Percentiles rank a stretch among this genome's conserved stretches.
phyloP scores from a whole-genome alignment of 2,113 vertebrate genomes.

The Pungitius pungitius region DNA sequence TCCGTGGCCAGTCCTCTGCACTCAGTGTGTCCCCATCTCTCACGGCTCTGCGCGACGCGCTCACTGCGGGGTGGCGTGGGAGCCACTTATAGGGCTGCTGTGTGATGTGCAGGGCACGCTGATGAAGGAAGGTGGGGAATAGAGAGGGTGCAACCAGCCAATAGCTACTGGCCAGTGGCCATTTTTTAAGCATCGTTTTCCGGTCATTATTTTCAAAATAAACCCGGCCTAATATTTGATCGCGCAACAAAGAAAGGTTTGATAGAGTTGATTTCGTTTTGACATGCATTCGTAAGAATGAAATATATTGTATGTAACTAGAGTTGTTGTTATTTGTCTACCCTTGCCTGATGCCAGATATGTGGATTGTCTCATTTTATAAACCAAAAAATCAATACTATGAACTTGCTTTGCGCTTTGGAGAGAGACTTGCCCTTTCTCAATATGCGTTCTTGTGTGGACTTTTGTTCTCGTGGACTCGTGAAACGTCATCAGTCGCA shows the following conservation, averaged over 20 bases:
- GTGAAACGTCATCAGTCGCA: no score
- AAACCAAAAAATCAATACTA: no score
- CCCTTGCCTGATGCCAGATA: not conserved
- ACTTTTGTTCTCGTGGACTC: no score
- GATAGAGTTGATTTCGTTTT: not conserved
- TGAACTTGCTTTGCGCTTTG: no score
- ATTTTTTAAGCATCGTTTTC: constrained; percentile 2
- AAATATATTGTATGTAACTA: not conserved
- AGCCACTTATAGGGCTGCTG: constrained; percentile 83
- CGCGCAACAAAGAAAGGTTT: not conserved
- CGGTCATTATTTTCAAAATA: constrained; percentile 49
- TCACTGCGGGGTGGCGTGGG: constrained; percentile 85
- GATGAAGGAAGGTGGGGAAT: constrained; percentile 87
- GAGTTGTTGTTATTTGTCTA: no score
- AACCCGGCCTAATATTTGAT: not conserved
- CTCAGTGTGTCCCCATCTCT: constrained; percentile 75
- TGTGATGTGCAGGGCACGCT: constrained; percentile 43
- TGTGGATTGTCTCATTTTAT: not conserved
- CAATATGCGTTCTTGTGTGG: no score
- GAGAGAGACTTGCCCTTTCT: no score
- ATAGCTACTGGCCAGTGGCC: not conserved
- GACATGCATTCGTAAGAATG: no score
- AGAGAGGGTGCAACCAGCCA: constrained; percentile 79
- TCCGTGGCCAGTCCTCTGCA: constrained; percentile 42
- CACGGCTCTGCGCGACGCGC: constrained; percentile 54